Evolutionary conservation across 1,140 invertebrate species (phyloP).

Genomic region (Calephelis nemesis): DNA sequence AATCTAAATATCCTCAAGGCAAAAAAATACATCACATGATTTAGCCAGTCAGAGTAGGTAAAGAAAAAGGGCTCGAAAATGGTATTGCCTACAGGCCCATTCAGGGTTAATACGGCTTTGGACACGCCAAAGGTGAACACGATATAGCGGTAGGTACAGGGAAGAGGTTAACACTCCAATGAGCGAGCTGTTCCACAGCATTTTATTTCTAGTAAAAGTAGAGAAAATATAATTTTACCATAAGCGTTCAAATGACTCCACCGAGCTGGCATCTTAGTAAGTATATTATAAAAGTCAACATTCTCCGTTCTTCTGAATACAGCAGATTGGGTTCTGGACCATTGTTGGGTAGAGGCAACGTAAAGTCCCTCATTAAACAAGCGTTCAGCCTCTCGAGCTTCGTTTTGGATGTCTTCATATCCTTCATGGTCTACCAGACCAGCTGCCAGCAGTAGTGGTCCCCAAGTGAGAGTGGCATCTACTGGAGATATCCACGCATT

Average conservation of each 20-base stretch:
- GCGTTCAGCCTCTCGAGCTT: conserved; percentile 75
- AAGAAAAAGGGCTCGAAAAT: too few relatives aligned
- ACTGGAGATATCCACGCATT: conserved; percentile 93
- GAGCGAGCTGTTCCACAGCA: too few relatives aligned
- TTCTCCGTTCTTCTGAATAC: conserved; percentile 80
- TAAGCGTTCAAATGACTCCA: conserved; percentile 41
- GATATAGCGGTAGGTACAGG: neutral
- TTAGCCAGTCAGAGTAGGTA: too few relatives aligned
- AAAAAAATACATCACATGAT: too few relatives aligned
- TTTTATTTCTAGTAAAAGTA: too few relatives aligned
- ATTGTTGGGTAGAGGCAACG: conserved; percentile 81
- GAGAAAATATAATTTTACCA: conserved; percentile 30
- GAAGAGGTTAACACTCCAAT: neutral
- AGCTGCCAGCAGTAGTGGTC: conserved; percentile 83
- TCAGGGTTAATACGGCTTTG: too few relatives aligned
- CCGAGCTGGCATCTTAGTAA: conserved; percentile 71
- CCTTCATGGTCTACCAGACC: conserved; percentile 83
- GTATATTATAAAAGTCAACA: conserved; percentile 91
- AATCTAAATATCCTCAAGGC: too few relatives aligned
- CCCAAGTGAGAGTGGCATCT: conserved; percentile 90
- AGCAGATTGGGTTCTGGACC: conserved; percentile 82
- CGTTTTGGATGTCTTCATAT: conserved; percentile 75
- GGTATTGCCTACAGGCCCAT: too few relatives aligned
- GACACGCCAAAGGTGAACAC: too few relatives aligned
- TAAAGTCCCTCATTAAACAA: conserved; percentile 80